phyloP scores from a whole-genome alignment of 2,888 invertebrate species.

The Caenorhabditis japonica region DNA sequence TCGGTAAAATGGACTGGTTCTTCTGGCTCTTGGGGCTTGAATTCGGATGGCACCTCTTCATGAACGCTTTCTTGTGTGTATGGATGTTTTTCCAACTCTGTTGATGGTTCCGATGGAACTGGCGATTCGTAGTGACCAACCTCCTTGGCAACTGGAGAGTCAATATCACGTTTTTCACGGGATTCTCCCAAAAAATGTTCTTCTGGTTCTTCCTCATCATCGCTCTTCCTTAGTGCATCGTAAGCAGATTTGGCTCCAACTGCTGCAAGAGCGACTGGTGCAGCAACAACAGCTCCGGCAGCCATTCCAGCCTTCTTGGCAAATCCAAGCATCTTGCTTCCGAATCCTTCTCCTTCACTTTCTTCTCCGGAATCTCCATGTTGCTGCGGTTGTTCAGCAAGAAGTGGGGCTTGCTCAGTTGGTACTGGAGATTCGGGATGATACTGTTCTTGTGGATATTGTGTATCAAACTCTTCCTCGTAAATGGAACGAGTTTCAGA shows the following conservation, averaged over 20 bases:
- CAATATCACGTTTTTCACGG: constrained; percentile 9
- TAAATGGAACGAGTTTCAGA: constrained; percentile 8
- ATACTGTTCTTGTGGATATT: constrained; percentile 25
- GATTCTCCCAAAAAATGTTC: constrained; percentile 23
- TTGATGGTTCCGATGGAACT: constrained; percentile 7
- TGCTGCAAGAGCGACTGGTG: constrained; percentile 64
- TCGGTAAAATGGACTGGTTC: neutral
- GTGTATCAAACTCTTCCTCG: constrained; percentile 9
- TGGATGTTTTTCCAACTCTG: too few species aligned
- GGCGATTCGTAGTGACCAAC: constrained; percentile 12
- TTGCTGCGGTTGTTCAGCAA: constrained; percentile 18
- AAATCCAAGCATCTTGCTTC: constrained; percentile 55
- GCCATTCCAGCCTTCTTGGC: constrained; percentile 64
- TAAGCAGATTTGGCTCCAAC: constrained; percentile 65
- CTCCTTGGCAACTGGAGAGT: constrained; percentile 11
- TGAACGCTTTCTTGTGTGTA: neutral
- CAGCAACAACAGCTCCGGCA: constrained; percentile 65
- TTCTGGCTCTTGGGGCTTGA: constrained; percentile 6
- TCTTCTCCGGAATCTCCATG: constrained; percentile 40
- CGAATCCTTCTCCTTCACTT: constrained; percentile 49
- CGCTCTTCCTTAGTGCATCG: constrained; percentile 58
- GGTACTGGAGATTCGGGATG: constrained; percentile 13
- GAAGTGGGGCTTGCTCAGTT: constrained; percentile 31
- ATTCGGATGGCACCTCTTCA: too few species aligned
- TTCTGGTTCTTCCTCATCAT: constrained; percentile 43